Evolutionary conservation across 2,797 vertebrate species (phyloP).

Genomic region (Paratrypauchen microcephalus): DNA sequence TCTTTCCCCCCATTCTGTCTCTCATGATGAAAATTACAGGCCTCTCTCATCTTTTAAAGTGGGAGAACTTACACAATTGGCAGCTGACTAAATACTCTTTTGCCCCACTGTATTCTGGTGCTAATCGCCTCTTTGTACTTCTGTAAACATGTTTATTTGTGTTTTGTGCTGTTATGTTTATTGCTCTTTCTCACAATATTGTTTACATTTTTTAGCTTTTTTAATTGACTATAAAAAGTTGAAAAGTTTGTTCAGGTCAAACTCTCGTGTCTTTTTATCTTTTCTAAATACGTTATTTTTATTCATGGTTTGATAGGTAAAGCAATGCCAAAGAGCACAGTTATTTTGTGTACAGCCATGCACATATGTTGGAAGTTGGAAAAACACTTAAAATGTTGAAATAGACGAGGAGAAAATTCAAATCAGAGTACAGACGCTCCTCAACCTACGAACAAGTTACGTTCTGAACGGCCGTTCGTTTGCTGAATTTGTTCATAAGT

Average conservation of each 20-base stretch:
- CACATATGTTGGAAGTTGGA: background rate
- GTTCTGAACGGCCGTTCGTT: too few species aligned
- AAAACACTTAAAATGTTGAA: background rate
- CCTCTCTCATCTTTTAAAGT: too few species aligned
- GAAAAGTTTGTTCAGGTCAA: conserved; percentile 48
- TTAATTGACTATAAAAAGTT: conserved; percentile 53
- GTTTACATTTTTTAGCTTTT: conserved; percentile 78
- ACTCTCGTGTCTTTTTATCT: conserved; percentile 53
- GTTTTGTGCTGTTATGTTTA: conserved; percentile 80
- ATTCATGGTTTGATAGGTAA: background rate
- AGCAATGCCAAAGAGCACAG: background rate
- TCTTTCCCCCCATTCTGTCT: too few species aligned
- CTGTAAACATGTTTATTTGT: conserved; percentile 73
- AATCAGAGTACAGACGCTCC: background rate
- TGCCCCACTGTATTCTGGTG: conserved; percentile 74
- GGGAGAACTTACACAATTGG: too few species aligned
- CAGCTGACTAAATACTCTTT: too few species aligned
- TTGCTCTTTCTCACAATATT: conserved; percentile 66
- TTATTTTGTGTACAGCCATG: background rate
- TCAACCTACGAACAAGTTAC: too few species aligned
- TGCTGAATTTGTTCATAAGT: too few species aligned
- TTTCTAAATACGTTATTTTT: conserved; percentile 48
- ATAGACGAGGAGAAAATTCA: background rate
- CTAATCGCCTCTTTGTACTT: conserved; percentile 73
- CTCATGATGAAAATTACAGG: too few species aligned